Percentiles rank a stretch among this genome's conserved stretches.
These are phyloP conservation scores for Caenorhabditis latens DNA, from an alignment of 1,140 invertebrate genomes.

Conservation along the genomic window DNA sequence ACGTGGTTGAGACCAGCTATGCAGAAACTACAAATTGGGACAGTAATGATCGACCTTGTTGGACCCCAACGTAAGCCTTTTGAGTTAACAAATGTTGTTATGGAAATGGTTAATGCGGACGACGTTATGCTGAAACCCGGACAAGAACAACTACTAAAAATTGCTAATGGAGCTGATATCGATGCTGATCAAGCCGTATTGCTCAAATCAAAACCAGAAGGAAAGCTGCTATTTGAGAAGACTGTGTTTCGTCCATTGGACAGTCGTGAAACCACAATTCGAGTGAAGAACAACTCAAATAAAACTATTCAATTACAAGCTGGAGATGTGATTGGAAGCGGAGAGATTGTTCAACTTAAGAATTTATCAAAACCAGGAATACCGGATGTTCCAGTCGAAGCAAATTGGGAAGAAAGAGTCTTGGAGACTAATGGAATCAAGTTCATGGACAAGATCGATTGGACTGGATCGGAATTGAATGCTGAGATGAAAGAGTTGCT, in stretches of 20 bases:
- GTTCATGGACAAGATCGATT: neutral
- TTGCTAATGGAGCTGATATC: neutral
- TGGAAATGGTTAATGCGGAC: neutral
- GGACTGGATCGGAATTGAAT: neutral
- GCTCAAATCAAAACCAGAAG: neutral
- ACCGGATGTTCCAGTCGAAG: neutral
- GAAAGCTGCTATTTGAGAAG: neutral
- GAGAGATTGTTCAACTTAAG: neutral
- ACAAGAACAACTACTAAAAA: neutral
- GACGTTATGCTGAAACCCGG: neutral
- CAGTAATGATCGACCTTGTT: neutral
- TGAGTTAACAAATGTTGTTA: neutral
- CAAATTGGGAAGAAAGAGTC: neutral
- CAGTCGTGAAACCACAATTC: neutral
- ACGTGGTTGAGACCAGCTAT: neutral
- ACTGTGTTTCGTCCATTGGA: neutral
- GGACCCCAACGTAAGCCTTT: neutral
- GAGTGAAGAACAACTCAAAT: neutral
- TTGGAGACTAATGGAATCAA: neutral
- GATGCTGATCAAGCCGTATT: neutral
- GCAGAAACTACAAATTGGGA: neutral
- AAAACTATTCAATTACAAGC: neutral
- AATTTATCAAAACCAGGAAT: neutral
- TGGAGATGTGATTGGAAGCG: slow-evolving; percentile 1
- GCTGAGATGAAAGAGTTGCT: neutral